Evolutionary conservation across 2,797 vertebrate species (phyloP).

Genomic region (Rhyacichthys aspro): DNA sequence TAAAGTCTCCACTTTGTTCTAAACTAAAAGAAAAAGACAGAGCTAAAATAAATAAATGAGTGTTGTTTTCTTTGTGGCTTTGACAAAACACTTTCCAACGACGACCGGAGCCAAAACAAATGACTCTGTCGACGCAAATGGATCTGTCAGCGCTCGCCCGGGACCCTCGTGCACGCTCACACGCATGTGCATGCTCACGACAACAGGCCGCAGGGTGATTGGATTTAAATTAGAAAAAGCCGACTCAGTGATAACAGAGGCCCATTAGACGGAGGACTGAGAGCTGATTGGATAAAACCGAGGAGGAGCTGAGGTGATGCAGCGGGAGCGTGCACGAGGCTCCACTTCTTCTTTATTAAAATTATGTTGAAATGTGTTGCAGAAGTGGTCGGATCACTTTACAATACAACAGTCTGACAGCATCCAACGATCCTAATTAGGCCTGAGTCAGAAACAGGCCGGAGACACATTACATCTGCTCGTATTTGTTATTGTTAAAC

Average conservation of each 20-base stretch:
- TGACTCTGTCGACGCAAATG: background rate
- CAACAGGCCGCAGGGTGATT: background rate
- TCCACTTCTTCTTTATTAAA: too few species aligned
- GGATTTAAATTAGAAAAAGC: slow-evolving; percentile 1
- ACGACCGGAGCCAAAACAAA: background rate
- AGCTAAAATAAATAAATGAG: background rate
- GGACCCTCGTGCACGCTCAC: background rate
- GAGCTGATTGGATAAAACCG: background rate
- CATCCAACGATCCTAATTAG: too few species aligned
- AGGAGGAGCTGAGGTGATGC: background rate
- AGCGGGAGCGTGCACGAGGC: background rate
- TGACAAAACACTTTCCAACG: slow-evolving; percentile 1
- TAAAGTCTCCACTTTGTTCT: too few species aligned
- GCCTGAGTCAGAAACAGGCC: too few species aligned
- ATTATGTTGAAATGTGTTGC: too few species aligned
- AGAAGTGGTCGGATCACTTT: too few species aligned
- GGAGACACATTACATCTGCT: too few species aligned
- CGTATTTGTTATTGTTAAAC: too few species aligned
- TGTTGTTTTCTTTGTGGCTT: background rate
- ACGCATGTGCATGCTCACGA: background rate
- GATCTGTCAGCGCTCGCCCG: background rate
- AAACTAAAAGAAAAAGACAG: background rate
- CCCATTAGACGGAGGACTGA: background rate
- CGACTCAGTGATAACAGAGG: background rate
- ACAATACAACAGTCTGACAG: too few species aligned